These are phyloP conservation scores for Habropoda laboriosa DNA, from an alignment of 1,140 invertebrate genomes.

Conservation along the genomic window DNA sequence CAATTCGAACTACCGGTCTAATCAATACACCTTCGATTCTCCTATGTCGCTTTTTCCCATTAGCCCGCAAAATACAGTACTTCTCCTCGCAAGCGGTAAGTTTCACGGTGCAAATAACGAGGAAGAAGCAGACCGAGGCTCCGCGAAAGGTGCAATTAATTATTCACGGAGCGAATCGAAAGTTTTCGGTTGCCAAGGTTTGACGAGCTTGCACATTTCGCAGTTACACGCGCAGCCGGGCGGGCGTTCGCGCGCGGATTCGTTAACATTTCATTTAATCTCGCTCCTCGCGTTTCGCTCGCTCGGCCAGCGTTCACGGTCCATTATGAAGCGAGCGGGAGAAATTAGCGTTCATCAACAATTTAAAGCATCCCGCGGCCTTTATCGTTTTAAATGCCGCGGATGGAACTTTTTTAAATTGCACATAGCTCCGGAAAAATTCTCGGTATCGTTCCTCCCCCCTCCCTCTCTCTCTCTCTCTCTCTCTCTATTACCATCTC, in stretches of 20 bases:
- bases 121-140: neutral
- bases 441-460: neutral
- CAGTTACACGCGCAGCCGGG: neutral
- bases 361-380: neutral
- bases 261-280: slow-evolving; percentile 6
- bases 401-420: neutral
- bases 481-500: too few relatives aligned
- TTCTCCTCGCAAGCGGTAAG: neutral
- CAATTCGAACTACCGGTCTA: neutral
- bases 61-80: neutral
- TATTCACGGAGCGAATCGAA: neutral
- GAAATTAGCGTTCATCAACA: slow-evolving; percentile 1
- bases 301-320: neutral
- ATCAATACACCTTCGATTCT: neutral
- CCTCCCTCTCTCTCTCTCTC: too few relatives aligned
- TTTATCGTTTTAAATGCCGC: neutral
- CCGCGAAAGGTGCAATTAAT: neutral
- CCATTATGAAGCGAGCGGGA: neutral
- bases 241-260: too few relatives aligned
- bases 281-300: neutral
- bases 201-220: too few relatives aligned
- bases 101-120: neutral
- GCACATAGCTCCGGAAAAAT: neutral
- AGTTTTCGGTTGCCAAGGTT: neutral
- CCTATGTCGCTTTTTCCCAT: neutral